phyloP scores from a whole-genome alignment of 1,140 invertebrate species.

The Anagrus nilaparvatae region DNA sequence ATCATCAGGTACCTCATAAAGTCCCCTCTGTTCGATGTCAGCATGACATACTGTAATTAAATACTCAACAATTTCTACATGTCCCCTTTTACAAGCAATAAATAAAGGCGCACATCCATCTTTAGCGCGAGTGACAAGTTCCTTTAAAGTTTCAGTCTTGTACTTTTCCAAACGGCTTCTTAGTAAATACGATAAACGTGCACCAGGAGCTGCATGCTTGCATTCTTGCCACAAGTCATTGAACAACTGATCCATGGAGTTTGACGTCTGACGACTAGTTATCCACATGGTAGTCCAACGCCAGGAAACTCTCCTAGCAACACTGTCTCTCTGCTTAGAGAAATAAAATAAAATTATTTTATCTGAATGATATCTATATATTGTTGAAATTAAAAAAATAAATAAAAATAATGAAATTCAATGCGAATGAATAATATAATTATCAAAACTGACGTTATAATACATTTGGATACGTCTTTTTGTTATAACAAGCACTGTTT shows the following conservation, averaged over 20 bases:
- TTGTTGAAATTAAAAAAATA: no score
- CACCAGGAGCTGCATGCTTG: constrained; percentile 55
- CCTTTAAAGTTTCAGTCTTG: constrained; percentile 45
- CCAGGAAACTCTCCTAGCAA: constrained; percentile 4
- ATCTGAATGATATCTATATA: not conserved
- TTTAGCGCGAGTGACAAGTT: constrained; percentile 52
- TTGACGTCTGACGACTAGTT: constrained; percentile 22
- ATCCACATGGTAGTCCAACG: constrained; percentile 27
- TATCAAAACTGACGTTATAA: no score
- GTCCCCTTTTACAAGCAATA: constrained; percentile 72
- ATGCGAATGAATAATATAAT: no score
- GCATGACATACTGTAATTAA: constrained; percentile 71
- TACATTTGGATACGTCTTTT: no score
- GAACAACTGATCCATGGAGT: constrained; percentile 51
- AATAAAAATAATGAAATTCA: no score
- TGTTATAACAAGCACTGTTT: no score
- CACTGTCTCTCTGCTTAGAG: constrained; percentile 7
- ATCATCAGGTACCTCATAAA: constrained; percentile 62
- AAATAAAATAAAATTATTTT: constrained; percentile 2
- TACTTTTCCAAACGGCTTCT: constrained; percentile 54
- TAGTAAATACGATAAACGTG: constrained; percentile 53
- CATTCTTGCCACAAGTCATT: constrained; percentile 59
- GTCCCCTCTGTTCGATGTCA: constrained; percentile 74
- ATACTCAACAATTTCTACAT: constrained; percentile 82
- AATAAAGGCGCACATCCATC: constrained; percentile 82